A percentile compares a stretch with the other conserved stretches of the same genome.
Evolutionary conservation across 2,888 invertebrate species (phyloP).

Genomic region (Clunio marinus): DNA sequence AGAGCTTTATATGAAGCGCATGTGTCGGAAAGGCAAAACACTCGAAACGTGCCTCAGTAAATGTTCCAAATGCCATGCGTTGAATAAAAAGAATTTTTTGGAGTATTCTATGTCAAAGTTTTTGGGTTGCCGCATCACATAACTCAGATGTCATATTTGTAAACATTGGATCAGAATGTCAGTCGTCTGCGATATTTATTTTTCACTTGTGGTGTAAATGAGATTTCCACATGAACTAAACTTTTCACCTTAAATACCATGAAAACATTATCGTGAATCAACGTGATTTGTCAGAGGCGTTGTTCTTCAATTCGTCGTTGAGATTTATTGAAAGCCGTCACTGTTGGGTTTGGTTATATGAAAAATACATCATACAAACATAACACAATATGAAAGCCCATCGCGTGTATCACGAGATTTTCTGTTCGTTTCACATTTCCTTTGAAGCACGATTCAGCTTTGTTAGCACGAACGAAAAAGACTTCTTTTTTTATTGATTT

Average conservation of each 20-base stretch:
- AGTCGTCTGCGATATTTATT: neutral
- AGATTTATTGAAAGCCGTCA: slow-evolving; percentile 23
- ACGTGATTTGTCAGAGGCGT: neutral
- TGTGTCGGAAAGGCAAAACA: neutral
- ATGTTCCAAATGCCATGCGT: slow-evolving; percentile 3
- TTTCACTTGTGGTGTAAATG: neutral
- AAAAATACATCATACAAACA: slow-evolving; percentile 12
- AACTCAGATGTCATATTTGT: neutral
- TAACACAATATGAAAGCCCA: neutral
- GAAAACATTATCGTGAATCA: neutral
- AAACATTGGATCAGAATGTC: slow-evolving; percentile 25
- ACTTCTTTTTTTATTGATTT: slow-evolving; percentile 8
- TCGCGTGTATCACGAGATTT: slow-evolving; percentile 36
- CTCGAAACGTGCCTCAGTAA: slow-evolving; percentile 29
- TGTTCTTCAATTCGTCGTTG: neutral
- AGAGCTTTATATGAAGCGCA: slow-evolving; percentile 31
- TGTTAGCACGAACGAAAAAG: neutral
- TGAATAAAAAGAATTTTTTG: neutral
- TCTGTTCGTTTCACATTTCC: neutral
- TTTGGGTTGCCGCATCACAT: slow-evolving; percentile 19
- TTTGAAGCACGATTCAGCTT: neutral
- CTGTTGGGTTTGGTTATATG: slow-evolving; percentile 23
- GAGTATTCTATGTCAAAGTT: neutral
- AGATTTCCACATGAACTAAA: neutral
- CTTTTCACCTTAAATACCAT: no score